Percentiles rank a stretch among this genome's conserved stretches.
Evolutionary conservation across 2,113 vertebrate genomes (phyloP).

Genomic region (Reinhardtius hippoglossoides): DNA sequence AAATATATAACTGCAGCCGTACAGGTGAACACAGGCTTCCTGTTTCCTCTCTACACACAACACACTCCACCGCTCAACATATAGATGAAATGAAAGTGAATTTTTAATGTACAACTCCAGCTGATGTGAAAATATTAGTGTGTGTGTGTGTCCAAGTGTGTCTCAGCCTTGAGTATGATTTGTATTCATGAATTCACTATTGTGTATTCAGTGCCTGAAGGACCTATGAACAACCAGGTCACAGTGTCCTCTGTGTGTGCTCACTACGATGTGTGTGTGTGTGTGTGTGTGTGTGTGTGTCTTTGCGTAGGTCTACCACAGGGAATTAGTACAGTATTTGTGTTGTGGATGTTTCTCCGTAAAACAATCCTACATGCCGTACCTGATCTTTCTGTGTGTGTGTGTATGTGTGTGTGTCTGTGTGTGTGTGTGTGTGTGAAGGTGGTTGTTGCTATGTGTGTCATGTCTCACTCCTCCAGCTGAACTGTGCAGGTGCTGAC

Average conservation of each 20-base stretch:
- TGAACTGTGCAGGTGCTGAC: constrained; percentile 44
- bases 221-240: constrained; percentile 65
- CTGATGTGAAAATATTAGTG: constrained; percentile 46
- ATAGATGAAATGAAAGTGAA: constrained; percentile 23
- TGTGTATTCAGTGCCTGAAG: constrained; percentile 67
- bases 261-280: constrained; percentile 13
- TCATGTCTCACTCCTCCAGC: constrained; percentile 24
- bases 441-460: constrained; percentile 36
- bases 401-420: constrained; percentile 14
- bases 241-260: constrained; percentile 57
- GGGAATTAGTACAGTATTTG: constrained; percentile 22
- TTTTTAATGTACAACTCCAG: constrained; percentile 39
- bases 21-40: background rate
- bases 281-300: constrained; percentile 6
- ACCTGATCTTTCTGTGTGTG: constrained; percentile 11
- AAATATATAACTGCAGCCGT: background rate
- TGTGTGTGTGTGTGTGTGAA: constrained; percentile 26
- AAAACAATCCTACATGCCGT: constrained; percentile 1
- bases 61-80: constrained; percentile 10
- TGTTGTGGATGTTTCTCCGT: background rate
- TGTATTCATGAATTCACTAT: constrained; percentile 71
- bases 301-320: background rate
- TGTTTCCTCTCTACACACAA: background rate
- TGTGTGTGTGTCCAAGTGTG: constrained; percentile 14
- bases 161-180: constrained; percentile 49